Evolutionary conservation across 37 sponge, comb jelly and placozoan species (phyloP).

Genomic region (Lycopodina hypogea): DNA sequence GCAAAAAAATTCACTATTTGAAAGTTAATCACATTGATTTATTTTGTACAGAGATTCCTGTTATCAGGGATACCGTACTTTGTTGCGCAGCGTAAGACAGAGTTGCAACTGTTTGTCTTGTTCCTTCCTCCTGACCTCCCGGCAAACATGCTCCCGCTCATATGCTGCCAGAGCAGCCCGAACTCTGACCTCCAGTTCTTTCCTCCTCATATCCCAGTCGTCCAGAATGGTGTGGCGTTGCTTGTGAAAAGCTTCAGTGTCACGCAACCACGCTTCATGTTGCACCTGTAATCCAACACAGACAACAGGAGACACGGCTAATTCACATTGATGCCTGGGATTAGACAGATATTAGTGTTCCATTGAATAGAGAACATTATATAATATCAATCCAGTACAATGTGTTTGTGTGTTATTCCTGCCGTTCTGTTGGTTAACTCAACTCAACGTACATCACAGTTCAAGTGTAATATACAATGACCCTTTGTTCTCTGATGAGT

Average conservation of each 20-base stretch:
- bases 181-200: conserved; percentile 23
- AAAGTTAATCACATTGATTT: no score
- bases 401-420: no score
- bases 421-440: no score
- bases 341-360: no score
- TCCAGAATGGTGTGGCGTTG: conserved; percentile 3
- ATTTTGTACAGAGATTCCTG: conserved; percentile 12
- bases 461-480: no score
- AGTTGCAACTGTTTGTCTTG: conserved; percentile 19
- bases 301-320: background rate
- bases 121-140: background rate
- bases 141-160: background rate
- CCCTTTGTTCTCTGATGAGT: no score
- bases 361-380: no score
- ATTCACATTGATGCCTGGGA: no score
- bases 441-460: no score
- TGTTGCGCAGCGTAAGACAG: conserved; percentile 29
- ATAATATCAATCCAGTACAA: no score
- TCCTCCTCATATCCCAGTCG: conserved; percentile 23
- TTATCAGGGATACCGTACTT: conserved; percentile 19
- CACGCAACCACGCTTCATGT: conserved; percentile 38
- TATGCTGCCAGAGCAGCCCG: conserved; percentile 17
- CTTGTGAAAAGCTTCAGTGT: conserved; percentile 16
- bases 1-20: no score
- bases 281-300: conserved; percentile 23